A percentile compares a stretch with the other conserved stretches of the same genome.
Evolutionary conservation across 2,113 vertebrate species (phyloP).

Genomic region (Climacteris rufus): DNA sequence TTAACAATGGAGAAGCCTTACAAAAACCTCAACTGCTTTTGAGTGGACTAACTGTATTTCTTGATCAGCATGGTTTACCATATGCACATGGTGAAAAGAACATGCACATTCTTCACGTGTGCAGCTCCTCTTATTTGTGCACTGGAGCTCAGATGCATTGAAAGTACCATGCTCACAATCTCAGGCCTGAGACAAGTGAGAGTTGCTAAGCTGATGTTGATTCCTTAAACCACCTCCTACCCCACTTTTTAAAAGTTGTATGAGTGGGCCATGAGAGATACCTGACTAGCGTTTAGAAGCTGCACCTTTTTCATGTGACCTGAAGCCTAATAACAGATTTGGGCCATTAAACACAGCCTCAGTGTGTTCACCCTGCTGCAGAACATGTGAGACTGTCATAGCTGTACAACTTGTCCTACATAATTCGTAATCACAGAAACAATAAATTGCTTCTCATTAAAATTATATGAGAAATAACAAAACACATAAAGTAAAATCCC

Average conservation of each 20-base stretch:
- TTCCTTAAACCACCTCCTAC: rapidly evolving
- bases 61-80: background rate
- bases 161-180: background rate
- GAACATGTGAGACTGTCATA: background rate
- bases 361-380: background rate
- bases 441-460: background rate
- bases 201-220: background rate
- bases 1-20: background rate
- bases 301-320: background rate
- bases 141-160: background rate
- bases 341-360: background rate
- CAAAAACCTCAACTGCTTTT: background rate
- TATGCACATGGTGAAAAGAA: background rate
- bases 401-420: background rate
- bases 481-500: background rate
- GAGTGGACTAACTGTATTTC: background rate
- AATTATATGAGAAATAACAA: background rate
- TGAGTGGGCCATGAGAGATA: background rate
- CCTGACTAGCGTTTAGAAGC: background rate
- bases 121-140: background rate
- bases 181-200: rapidly evolving
- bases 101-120: background rate
- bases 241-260: background rate
- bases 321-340: background rate
- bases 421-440: background rate